These are phyloP conservation scores for Stegophylla sp. DNA, from an alignment of 2,888 invertebrate species.

Conservation along the genomic window DNA sequence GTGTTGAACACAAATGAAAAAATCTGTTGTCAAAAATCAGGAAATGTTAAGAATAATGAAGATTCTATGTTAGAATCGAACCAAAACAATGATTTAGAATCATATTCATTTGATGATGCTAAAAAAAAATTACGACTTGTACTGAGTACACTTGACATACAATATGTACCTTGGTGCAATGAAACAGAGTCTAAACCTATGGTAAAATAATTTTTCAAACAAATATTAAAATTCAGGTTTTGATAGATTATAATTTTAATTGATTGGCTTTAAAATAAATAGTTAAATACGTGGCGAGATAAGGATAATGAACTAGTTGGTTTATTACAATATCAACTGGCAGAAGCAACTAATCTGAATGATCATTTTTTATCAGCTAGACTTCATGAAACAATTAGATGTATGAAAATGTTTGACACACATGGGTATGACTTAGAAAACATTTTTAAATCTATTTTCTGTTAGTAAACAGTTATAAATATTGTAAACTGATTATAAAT, in stretches of 20 bases:
- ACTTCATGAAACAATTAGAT: conserved; percentile 82
- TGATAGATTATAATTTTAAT: background rate
- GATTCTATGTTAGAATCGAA: conserved; percentile 23
- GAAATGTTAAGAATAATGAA: conserved; percentile 39
- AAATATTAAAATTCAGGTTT: background rate
- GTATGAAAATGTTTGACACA: conserved; percentile 76
- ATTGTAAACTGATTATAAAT: background rate
- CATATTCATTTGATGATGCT: conserved; percentile 65
- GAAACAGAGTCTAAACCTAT: conserved; percentile 55
- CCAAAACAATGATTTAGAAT: conserved; percentile 55
- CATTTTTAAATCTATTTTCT: background rate
- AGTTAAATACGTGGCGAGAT: conserved; percentile 65
- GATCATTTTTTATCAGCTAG: conserved; percentile 79
- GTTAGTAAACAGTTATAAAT: background rate
- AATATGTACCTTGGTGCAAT: conserved; percentile 60
- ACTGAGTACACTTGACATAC: conserved; percentile 80
- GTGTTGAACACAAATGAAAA: conserved; percentile 66
- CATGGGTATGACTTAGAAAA: conserved; percentile 65
- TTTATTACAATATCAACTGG: conserved; percentile 77
- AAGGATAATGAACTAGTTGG: conserved; percentile 68
- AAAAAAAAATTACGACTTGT: conserved; percentile 91
- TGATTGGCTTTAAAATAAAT: conserved; percentile 34
- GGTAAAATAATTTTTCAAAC: conserved; percentile 14
- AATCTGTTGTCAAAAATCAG: conserved; percentile 67
- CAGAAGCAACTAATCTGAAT: conserved; percentile 81